Percentiles rank a stretch among this genome's conserved stretches.
These are phyloP conservation scores for Leptosomus discolor DNA, from an alignment of 2,113 vertebrate genomes.

Conservation along the genomic window DNA sequence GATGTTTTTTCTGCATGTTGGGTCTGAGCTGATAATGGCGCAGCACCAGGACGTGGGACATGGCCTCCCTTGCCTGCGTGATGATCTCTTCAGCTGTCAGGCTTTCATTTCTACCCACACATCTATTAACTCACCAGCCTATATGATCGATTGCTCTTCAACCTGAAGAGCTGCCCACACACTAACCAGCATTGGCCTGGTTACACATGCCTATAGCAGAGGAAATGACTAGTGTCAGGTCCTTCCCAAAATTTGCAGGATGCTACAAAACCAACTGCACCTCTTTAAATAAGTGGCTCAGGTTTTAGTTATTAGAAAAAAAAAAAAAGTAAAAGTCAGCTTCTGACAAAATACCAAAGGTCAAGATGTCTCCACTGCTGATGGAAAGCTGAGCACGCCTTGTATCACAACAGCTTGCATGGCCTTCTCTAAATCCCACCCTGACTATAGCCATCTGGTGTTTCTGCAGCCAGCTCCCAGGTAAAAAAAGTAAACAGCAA, in stretches of 20 bases:
- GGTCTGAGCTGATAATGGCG: background rate
- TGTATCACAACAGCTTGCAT: background rate
- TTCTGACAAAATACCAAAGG: background rate
- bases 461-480: background rate
- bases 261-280: background rate
- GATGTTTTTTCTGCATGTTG: background rate
- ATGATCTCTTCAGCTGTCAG: background rate
- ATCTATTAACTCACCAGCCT: background rate
- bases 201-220: background rate
- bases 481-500: constrained; percentile 37
- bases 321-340: background rate
- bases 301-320: background rate
- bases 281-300: background rate
- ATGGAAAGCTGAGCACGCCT: background rate
- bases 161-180: background rate
- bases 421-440: background rate
- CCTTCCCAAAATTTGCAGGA: background rate
- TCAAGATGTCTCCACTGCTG: background rate
- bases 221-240: background rate
- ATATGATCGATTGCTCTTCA: fast-evolving
- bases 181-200: too few species aligned
- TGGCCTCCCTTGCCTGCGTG: background rate
- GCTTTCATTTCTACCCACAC: background rate
- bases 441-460: constrained; percentile 9
- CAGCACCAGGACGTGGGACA: background rate